phyloP scores from a whole-genome alignment of 2,113 vertebrate species.

The Pica pica region DNA sequence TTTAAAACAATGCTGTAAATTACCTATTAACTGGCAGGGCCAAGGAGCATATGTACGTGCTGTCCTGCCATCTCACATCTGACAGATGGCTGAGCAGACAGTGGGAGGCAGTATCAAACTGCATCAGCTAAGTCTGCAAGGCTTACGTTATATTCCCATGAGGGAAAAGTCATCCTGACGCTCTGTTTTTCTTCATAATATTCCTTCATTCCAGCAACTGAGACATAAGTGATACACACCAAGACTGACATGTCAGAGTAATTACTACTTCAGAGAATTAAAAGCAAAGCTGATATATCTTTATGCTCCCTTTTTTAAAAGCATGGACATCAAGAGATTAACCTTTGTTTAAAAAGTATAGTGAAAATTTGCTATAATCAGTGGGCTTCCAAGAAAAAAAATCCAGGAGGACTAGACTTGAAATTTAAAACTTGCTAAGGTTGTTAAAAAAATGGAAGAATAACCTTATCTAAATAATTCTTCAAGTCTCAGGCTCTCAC shows the following conservation, averaged over 20 bases:
- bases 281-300: not conserved
- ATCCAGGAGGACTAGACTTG: not conserved
- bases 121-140: not conserved
- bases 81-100: constrained; percentile 47
- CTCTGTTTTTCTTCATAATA: not conserved
- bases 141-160: not conserved
- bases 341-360: not conserved
- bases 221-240: not conserved
- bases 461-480: not conserved
- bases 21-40: not conserved
- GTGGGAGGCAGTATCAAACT: constrained; percentile 54
- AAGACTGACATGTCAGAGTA: not conserved
- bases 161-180: not conserved
- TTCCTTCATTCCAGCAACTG: not conserved
- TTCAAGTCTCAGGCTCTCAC: not conserved
- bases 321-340: not conserved
- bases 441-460: not conserved
- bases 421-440: not conserved
- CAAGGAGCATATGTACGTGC: not conserved
- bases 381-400: not conserved
- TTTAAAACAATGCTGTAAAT: not conserved
- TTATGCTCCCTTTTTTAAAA: not conserved
- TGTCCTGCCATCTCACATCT: not conserved
- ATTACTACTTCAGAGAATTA: not conserved
- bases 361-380: not conserved